Conservation (phyloP, 37 sponge, comb jelly and placozoan genomes). For the Dysidea cf. avara region DNA sequence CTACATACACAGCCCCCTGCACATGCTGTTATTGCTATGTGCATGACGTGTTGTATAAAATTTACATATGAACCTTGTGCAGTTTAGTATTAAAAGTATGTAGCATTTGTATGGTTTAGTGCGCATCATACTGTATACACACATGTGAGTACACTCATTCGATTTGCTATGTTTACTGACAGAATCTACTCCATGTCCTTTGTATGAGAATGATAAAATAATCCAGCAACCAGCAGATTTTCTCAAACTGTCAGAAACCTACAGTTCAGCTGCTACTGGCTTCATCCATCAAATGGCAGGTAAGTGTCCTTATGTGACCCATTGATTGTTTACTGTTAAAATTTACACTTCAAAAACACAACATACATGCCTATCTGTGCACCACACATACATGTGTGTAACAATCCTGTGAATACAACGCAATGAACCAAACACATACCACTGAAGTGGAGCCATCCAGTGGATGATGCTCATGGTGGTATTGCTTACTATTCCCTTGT, state of each 20-base stretch:
- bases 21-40: too few species aligned
- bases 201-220: conserved; percentile 46
- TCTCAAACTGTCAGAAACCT: conserved; percentile 34
- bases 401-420: too few species aligned
- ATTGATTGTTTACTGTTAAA: neutral
- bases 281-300: conserved; percentile 56
- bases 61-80: neutral
- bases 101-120: too few species aligned
- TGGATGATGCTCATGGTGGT: neutral
- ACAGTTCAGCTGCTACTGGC: conserved; percentile 29
- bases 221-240: conserved; percentile 68
- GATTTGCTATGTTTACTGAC: neutral
- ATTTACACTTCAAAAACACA: neutral
- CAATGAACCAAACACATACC: too few species aligned
- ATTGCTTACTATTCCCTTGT: neutral
- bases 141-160: too few species aligned
- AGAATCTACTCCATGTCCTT: conserved; percentile 52
- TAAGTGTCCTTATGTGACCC: neutral
- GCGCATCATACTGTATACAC: too few species aligned
- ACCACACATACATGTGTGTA: too few species aligned
- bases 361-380: too few species aligned
- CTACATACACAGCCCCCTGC: too few species aligned
- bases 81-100: too few species aligned
- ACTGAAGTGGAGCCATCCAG: too few species aligned
- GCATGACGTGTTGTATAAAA: too few species aligned